These are phyloP conservation scores for Melanotaenia nigrans DNA, from an alignment of 2,797 vertebrate species.

Conservation along the genomic window DNA sequence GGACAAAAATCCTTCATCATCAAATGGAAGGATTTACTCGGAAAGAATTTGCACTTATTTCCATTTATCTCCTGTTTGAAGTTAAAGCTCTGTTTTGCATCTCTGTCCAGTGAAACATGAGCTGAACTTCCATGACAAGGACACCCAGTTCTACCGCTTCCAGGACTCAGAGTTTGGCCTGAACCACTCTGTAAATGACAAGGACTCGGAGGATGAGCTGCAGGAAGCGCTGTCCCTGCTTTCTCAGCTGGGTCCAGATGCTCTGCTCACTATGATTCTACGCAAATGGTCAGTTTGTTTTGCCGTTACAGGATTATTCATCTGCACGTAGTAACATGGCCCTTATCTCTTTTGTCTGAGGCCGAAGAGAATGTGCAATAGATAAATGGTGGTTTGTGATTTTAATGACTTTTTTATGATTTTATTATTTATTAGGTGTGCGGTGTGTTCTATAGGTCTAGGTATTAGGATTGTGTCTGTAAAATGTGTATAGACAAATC, in stretches of 20 bases:
- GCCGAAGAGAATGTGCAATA: no score
- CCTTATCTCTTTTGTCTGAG: no score
- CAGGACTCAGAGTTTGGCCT: conserved; percentile 79
- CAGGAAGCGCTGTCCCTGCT: conserved; percentile 89
- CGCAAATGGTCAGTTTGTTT: conserved; percentile 88
- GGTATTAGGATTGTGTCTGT: no score
- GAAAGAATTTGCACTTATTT: conserved; percentile 61
- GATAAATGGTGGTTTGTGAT: no score
- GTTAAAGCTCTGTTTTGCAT: conserved; percentile 15
- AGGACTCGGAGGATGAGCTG: conserved; percentile 89
- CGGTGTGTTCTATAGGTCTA: no score
- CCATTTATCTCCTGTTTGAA: conserved; percentile 18
- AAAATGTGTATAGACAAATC: no score
- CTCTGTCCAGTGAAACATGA: conserved; percentile 89
- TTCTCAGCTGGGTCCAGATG: conserved; percentile 91
- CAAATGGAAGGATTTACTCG: conserved; percentile 32
- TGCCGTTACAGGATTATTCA: neutral
- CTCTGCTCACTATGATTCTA: conserved; percentile 93
- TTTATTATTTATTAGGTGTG: no score
- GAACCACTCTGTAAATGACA: conserved; percentile 70
- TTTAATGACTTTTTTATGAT: no score
- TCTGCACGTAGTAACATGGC: neutral
- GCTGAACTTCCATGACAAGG: conserved; percentile 93
- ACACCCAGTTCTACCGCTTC: conserved; percentile 93
- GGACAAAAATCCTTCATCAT: conserved; percentile 34